A percentile compares a stretch with the other conserved stretches of the same genome.
These are phyloP conservation scores for Anseranas semipalmata DNA, from an alignment of 2,113 vertebrate genomes.

Conservation along the genomic window DNA sequence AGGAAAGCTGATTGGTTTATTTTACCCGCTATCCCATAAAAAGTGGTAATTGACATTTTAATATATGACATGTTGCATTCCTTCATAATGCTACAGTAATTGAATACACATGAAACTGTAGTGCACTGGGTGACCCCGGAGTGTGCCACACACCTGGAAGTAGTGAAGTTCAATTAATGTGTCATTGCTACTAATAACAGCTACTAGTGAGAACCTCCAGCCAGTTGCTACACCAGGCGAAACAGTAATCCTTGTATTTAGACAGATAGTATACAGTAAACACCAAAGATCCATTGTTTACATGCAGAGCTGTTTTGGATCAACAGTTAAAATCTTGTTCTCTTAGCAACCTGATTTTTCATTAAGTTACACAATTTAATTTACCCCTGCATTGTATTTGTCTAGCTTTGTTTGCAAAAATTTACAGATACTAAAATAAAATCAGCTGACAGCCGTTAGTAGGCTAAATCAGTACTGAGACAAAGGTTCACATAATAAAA, in stretches of 20 bases:
- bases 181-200: slow-evolving; percentile 76
- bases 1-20: not conserved
- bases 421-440: slow-evolving; percentile 59
- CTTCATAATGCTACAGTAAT: slow-evolving; percentile 68
- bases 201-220: slow-evolving; percentile 78
- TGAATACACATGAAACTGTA: slow-evolving; percentile 73
- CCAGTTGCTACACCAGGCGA: slow-evolving; percentile 33
- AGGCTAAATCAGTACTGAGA: slow-evolving; percentile 12
- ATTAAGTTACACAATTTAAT: not conserved
- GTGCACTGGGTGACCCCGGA: slow-evolving; percentile 73
- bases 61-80: slow-evolving; percentile 59
- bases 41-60: slow-evolving; percentile 60
- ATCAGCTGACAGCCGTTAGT: slow-evolving; percentile 31
- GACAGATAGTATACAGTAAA: slow-evolving; percentile 42
- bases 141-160: slow-evolving; percentile 84
- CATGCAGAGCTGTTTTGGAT: not conserved
- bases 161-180: slow-evolving; percentile 82
- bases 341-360: not conserved
- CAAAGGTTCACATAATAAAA: slow-evolving; percentile 44
- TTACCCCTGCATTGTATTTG: not conserved
- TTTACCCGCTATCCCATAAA: not conserved
- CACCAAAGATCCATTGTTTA: slow-evolving; percentile 47
- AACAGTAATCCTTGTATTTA: slow-evolving; percentile 46
- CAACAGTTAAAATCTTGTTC: slow-evolving; percentile 13
- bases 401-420: not conserved